Percentiles rank a stretch among this genome's conserved stretches.
Conservation (phyloP, 2,797 vertebrate genomes). For the Myotis vivesi region DNA sequence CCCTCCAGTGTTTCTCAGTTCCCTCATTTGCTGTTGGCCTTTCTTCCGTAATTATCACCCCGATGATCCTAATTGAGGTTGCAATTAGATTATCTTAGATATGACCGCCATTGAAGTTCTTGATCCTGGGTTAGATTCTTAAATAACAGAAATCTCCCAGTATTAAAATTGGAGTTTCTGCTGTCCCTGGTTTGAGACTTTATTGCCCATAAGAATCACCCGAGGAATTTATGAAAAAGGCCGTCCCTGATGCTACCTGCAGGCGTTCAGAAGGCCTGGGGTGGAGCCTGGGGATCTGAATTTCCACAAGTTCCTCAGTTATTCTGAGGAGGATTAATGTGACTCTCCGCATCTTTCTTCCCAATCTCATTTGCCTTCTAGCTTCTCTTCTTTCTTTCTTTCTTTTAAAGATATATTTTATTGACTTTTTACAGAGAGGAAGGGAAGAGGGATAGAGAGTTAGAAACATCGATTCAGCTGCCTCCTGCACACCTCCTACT, state of each 20-base stretch:
- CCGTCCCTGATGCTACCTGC: background rate
- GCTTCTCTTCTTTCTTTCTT: too few relatives aligned
- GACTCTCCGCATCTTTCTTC: background rate
- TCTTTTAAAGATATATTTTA: too few relatives aligned
- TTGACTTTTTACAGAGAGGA: too few relatives aligned
- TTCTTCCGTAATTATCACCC: conserved; percentile 20
- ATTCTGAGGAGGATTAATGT: background rate
- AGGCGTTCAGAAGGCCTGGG: background rate
- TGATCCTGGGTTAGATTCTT: conserved; percentile 36
- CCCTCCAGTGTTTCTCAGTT: background rate
- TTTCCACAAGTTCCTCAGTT: background rate
- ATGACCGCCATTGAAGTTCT: conserved; percentile 5
- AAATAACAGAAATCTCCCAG: background rate
- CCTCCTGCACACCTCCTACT: too few relatives aligned
- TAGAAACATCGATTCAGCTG: too few relatives aligned
- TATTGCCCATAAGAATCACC: background rate
- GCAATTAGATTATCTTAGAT: conserved; percentile 55
- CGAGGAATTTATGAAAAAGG: background rate
- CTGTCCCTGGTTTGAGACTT: background rate
- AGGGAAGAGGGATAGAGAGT: too few relatives aligned
- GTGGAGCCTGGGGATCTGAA: background rate
- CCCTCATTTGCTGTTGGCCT: background rate
- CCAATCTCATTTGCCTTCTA: background rate
- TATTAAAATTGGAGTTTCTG: background rate
- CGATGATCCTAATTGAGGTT: conserved; percentile 45